phyloP scores from a whole-genome alignment of 2,888 invertebrate genomes.

The Pheosia tremula region DNA sequence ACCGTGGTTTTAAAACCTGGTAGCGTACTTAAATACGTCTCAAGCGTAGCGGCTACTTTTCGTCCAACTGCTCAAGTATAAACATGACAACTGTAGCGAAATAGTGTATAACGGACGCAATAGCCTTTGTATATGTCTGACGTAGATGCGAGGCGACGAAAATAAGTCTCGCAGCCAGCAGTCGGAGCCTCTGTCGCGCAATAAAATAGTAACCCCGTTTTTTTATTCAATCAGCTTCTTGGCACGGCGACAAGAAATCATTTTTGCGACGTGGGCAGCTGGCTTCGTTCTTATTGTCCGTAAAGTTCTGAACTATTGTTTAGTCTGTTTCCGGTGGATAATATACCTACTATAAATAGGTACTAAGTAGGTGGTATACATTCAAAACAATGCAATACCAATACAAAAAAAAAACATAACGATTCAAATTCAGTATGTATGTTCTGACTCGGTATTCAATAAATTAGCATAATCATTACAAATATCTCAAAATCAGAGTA shows the following conservation, averaged over 20 bases:
- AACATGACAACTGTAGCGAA: constrained; percentile 4
- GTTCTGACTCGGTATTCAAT: too few relatives aligned
- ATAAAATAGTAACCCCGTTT: constrained; percentile 62
- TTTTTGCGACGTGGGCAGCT: constrained; percentile 54
- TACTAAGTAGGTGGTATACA: neutral
- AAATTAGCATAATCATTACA: too few relatives aligned
- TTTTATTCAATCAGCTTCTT: constrained; percentile 68
- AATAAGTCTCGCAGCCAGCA: constrained; percentile 49
- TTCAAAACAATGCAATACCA: too few relatives aligned
- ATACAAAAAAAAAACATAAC: too few relatives aligned
- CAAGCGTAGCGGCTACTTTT: neutral
- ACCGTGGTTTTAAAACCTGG: too few relatives aligned
- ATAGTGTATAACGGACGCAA: neutral
- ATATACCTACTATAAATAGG: neutral
- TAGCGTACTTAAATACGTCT: too few relatives aligned
- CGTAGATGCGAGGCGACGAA: constrained; percentile 40
- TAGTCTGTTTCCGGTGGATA: constrained; percentile 17
- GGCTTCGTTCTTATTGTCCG: constrained; percentile 21
- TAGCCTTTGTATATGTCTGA: constrained; percentile 20
- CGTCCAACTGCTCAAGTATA: neutral
- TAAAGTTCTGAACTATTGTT: constrained; percentile 27
- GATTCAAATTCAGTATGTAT: too few relatives aligned
- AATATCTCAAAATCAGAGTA: too few relatives aligned
- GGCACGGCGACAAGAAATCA: constrained; percentile 74
- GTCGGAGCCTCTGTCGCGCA: constrained; percentile 57